Evolutionary conservation across 2,113 vertebrate genomes (phyloP).

Genomic region (Australoheros scitulus): DNA sequence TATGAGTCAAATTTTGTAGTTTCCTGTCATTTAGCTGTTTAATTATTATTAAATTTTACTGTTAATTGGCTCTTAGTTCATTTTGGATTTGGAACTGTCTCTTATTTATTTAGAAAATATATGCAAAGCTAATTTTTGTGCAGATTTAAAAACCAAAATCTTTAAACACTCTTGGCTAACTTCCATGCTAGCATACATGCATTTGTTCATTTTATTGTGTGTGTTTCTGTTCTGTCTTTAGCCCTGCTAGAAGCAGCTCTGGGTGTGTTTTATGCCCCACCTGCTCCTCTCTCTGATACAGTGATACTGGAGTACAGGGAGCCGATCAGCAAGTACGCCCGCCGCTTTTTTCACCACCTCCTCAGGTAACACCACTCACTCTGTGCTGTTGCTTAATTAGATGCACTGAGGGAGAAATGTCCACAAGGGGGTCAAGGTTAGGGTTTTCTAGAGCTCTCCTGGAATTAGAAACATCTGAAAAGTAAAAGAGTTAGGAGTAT

Average conservation of each 20-base stretch:
- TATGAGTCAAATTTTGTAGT: neutral
- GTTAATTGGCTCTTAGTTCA: neutral
- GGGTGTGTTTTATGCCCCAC: conserved; percentile 90
- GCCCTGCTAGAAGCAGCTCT: conserved; percentile 93
- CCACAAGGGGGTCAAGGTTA: conserved; percentile 1
- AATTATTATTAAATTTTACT: neutral
- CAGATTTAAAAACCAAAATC: accelerated
- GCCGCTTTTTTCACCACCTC: conserved; percentile 97
- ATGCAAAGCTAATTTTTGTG: neutral
- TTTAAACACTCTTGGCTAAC: neutral
- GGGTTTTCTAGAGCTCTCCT: neutral
- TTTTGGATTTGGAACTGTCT: neutral
- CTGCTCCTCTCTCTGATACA: conserved; percentile 86
- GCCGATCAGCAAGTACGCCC: conserved; percentile 90
- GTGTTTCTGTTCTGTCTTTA: conserved; percentile 61
- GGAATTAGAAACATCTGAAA: neutral
- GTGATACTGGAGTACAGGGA: conserved; percentile 90
- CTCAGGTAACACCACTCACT: conserved; percentile 86
- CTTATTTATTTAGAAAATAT: neutral
- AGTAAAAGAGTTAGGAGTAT: neutral
- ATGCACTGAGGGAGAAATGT: conserved; percentile 9
- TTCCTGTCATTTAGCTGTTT: neutral
- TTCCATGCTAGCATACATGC: neutral
- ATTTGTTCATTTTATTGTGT: neutral
- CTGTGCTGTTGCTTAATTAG: conserved; percentile 26